phyloP scores from a whole-genome alignment of 1,140 invertebrate genomes.

The Zophobas morio region DNA sequence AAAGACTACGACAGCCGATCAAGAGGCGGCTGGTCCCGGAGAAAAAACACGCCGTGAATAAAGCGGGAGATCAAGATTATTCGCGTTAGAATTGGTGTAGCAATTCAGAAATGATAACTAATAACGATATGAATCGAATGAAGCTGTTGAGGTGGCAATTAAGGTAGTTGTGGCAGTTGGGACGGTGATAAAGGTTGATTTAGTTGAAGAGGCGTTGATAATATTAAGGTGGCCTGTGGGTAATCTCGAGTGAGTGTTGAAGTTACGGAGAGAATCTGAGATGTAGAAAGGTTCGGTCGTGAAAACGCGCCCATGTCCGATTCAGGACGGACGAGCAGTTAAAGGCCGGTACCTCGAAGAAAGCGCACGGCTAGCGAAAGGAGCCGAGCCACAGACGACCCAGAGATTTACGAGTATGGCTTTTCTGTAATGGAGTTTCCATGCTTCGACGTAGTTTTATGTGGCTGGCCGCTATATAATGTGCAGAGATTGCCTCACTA shows the following conservation, averaged over 20 bases:
- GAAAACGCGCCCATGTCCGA: slow-evolving; percentile 23
- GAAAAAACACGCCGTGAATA: no score
- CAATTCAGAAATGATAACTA: not conserved
- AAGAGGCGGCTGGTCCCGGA: no score
- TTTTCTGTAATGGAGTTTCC: slow-evolving; percentile 65
- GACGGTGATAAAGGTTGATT: slow-evolving; percentile 25
- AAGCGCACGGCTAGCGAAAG: slow-evolving; percentile 53
- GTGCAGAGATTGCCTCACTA: slow-evolving; percentile 58
- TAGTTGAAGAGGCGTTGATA: slow-evolving; percentile 33
- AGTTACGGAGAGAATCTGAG: not conserved
- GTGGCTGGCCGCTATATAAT: slow-evolving; percentile 61
- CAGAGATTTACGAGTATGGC: slow-evolving; percentile 62
- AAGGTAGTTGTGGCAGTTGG: slow-evolving; percentile 12
- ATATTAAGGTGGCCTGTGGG: slow-evolving; percentile 34
- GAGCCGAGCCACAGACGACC: slow-evolving; percentile 50
- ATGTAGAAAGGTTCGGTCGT: slow-evolving; percentile 10
- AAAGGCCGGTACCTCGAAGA: slow-evolving; percentile 45
- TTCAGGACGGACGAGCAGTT: slow-evolving; percentile 38
- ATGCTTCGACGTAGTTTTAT: slow-evolving; percentile 64
- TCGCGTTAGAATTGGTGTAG: not conserved
- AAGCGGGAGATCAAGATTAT: not conserved
- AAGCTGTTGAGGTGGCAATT: slow-evolving; percentile 11
- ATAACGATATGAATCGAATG: not conserved
- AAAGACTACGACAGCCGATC: no score
- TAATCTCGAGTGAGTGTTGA: slow-evolving; percentile 18